These are phyloP conservation scores for Nymphalis urticae DNA, from an alignment of 2,888 invertebrate species.

Conservation along the genomic window DNA sequence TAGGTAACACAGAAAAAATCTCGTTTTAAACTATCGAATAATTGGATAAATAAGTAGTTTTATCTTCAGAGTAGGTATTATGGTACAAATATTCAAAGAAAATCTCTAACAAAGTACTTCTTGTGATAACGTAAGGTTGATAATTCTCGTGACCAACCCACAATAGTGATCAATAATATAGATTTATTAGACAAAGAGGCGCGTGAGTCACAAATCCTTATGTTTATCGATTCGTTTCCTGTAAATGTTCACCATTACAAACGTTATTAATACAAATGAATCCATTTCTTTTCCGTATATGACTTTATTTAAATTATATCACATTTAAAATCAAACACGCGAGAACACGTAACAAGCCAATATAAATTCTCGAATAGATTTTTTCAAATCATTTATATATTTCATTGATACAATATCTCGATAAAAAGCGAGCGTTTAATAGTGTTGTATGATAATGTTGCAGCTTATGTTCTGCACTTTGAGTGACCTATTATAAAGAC, in stretches of 20 bases:
- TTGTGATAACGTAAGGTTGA: not conserved
- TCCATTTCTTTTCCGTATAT: constrained; percentile 9
- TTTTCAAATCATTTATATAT: constrained; percentile 3
- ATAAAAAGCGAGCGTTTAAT: constrained; percentile 15
- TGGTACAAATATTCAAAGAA: not conserved
- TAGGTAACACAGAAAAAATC: not conserved
- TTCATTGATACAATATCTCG: constrained; percentile 3
- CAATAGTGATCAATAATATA: constrained; percentile 19
- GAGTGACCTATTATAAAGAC: constrained; percentile 64
- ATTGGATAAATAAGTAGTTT: not conserved
- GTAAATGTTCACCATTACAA: constrained; percentile 32
- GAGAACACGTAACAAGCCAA: not conserved
- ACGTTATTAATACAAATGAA: constrained; percentile 6
- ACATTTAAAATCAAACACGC: not conserved
- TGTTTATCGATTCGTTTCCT: constrained; percentile 56
- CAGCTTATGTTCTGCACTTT: constrained; percentile 50
- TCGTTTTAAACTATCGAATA: not conserved
- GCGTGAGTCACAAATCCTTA: constrained; percentile 54
- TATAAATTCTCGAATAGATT: constrained; percentile 5
- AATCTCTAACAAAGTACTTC: not conserved
- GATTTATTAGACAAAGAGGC: constrained; percentile 39
- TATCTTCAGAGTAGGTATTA: not conserved
- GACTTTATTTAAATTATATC: constrained; percentile 4
- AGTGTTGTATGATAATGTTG: constrained; percentile 36
- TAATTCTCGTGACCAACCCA: constrained; percentile 10